Base-by-base conservation (phyloP, 2,797 vertebrate genomes). In the Taeniopygia guttata region DNA sequence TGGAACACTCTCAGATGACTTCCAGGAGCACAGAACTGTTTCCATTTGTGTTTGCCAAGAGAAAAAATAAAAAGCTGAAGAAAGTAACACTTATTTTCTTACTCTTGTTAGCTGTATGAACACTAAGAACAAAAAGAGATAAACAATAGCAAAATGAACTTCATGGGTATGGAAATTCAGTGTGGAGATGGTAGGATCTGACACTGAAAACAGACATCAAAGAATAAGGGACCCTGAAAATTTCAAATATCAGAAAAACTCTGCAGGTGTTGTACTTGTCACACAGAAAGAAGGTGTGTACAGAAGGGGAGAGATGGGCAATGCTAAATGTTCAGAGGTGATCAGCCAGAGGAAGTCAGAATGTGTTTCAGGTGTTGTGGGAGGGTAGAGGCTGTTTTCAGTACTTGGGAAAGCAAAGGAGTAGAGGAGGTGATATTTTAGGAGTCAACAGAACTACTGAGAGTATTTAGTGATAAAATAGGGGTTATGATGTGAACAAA, bases 311-410 rank as follows among this genome's bases (percentile, higher is more conserved):
- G 62, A 51, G 62, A 48, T 88, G 62, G n/a, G 70, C 40, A 73
- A 3, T 32, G 3, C 38, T 22, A 0, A 74, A 10, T 5, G n/a
- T 70, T 69, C 0, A 0, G 42, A 54, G 25, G 23, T 40, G 45
- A 85, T 91, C 5, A 46, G n/a, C 49, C 62, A 89, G 13, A 23
- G 72, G 82, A 62, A 60, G 82, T 87, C 49, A 26, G 10, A 64
- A 46, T 16, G 11, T 26, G 32, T 81, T 82, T 91, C 56, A 67
- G 52, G 70, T n/a, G 51, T 2, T 76, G 84, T 68, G 76, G 18
- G 91, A 80, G 72, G 68, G 16, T 10, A 46, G 87, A 72, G 58
- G 54, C 82, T 93, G 62, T 40, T 91, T 40, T 58, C 30, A 43
- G 66, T 27, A 36, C 25, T 60, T 38, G 43, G 3, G 64, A 83